Percentiles rank a stretch among this genome's conserved stretches.
phyloP scores from a whole-genome alignment of 2,797 vertebrate species.

The Rhinella marina region DNA sequence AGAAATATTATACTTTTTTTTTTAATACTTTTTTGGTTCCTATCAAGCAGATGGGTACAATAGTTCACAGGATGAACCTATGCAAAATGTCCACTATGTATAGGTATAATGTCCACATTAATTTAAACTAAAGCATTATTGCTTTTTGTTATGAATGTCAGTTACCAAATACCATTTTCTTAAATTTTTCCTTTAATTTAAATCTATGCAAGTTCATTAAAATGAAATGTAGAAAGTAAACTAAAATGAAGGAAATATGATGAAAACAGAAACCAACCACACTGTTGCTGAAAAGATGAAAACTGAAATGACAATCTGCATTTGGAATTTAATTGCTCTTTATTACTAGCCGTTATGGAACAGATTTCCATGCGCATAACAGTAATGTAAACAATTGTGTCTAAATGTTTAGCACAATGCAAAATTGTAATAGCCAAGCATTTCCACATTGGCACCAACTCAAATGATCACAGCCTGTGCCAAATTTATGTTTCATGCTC shows the following conservation, averaged over 20 bases:
- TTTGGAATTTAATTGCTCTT: slow-evolving; percentile 56
- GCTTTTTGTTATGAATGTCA: not conserved
- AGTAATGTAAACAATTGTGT: slow-evolving; percentile 59
- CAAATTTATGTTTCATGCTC: slow-evolving; percentile 47
- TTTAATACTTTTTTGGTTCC: not conserved
- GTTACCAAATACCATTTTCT: not conserved
- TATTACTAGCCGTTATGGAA: slow-evolving; percentile 50
- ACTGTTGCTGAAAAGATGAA: slow-evolving; percentile 30
- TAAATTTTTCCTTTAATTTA: not conserved
- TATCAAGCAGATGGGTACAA: no score
- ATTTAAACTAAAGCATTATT: not conserved
- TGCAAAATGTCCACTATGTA: not conserved
- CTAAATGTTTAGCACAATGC: slow-evolving; percentile 56
- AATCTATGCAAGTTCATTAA: not conserved
- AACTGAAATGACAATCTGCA: slow-evolving; percentile 33
- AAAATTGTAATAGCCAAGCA: slow-evolving; percentile 52
- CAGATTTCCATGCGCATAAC: slow-evolving; percentile 52
- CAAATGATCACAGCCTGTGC: slow-evolving; percentile 49
- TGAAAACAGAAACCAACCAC: not conserved
- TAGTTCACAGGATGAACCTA: not conserved
- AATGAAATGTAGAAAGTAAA: slow-evolving; percentile 4
- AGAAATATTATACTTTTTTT: not conserved
- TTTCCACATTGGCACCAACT: slow-evolving; percentile 21
- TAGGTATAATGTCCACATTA: slow-evolving; percentile 12
- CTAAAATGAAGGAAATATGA: slow-evolving; percentile 11